Evolutionary conservation across 2,888 invertebrate genomes (phyloP).

Genomic region (Cepaea hortensis): DNA sequence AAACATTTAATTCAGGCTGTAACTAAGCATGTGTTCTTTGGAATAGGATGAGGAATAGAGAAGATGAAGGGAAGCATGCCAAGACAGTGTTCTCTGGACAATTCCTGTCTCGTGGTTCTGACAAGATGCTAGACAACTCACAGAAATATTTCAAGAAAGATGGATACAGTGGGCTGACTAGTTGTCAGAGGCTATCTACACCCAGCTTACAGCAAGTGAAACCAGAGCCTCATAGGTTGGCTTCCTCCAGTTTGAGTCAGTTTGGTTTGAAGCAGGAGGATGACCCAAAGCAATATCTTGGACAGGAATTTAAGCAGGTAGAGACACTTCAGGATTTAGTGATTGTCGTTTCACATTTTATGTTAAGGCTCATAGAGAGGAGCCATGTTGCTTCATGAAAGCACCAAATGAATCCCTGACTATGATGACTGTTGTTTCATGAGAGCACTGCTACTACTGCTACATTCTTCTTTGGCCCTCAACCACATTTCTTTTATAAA

Average conservation of each 20-base stretch:
- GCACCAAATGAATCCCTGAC: no score
- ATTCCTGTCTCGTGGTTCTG: slow-evolving; percentile 43
- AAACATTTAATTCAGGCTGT: not conserved
- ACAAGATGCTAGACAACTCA: slow-evolving; percentile 39
- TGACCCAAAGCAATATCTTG: no score
- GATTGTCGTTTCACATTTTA: no score
- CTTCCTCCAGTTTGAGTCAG: not conserved
- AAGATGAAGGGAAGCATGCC: slow-evolving; percentile 59
- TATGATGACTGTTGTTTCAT: no score
- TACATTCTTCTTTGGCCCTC: no score
- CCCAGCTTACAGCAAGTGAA: not conserved
- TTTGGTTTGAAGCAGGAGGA: slow-evolving; percentile 9
- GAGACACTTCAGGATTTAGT: no score
- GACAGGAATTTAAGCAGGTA: slow-evolving; percentile 3
- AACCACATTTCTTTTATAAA: no score
- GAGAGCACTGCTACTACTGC: no score
- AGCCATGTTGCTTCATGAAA: no score
- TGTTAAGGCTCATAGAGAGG: no score
- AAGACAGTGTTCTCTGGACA: slow-evolving; percentile 57
- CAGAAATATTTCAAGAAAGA: slow-evolving; percentile 10
- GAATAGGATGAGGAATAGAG: slow-evolving; percentile 59
- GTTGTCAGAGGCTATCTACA: not conserved
- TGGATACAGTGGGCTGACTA: not conserved
- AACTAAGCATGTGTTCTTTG: slow-evolving; percentile 13
- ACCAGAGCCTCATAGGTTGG: not conserved